Evolutionary conservation across 2,888 invertebrate genomes (phyloP), one percentile per base, ranked within the genome.

Genomic region (Tachystola acroxantha): DNA sequence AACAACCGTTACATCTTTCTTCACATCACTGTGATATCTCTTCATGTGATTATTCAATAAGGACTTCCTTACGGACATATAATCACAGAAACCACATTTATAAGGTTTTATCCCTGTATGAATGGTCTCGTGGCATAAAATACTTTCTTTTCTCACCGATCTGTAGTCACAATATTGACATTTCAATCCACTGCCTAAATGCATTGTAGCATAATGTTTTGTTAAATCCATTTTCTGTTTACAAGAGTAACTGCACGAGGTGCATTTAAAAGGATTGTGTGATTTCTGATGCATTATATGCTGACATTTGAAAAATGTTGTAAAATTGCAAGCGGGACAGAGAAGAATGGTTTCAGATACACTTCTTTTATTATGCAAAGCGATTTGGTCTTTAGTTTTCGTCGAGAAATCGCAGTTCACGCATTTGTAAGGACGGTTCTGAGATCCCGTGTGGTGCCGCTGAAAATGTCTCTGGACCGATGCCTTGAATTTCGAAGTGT

Each of bases 381-480:
- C 48, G 4, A 80, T 76, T 26, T 78, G 74, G n/a, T 82, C 81
- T 46, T 76, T 75, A 0, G 80, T 81, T 56, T 80, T 80, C 0
- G 80, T 77, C 0, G 71, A 64, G 25, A 79, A 81, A 14, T 73
- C 74, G 32, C 81, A 82, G 28, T 77, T 74, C 0, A 60, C 35
- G 28, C 81, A 82, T 37, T 72, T 72, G 37, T 69, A 82, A 0
- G 81, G 81, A 2, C 68, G 43, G 10, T 64, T 64, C 0, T 67
- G 46, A 0, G 39, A 47, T 0, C 67, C 69, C 0, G 77, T 78
- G 41, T 82, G 81, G 11, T 65, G 72, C 2, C 81, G 43, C 41
- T 78, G 80, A 9, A 59, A 81, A 35, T 82, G 81, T 0, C 79
- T 55, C 36, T 76, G 79, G 0, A 82, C 79, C 0, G 76, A 67